Evolutionary conservation across 2,888 invertebrate genomes (phyloP), one percentile per base, ranked within the genome.

Genomic region (Barypeithes pellucidus): DNA sequence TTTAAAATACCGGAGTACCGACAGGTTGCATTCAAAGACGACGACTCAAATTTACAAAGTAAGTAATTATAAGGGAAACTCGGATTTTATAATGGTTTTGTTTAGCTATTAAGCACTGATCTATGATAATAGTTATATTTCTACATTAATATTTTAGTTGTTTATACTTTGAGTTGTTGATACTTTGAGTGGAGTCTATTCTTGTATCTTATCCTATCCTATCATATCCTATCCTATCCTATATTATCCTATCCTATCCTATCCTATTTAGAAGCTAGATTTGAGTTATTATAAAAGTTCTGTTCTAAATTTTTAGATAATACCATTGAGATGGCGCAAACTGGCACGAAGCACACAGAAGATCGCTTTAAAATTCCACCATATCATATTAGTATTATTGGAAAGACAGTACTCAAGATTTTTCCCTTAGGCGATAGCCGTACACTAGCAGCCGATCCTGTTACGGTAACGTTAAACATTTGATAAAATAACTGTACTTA

Each of bases 1-100:
- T 65, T 52, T 39, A 2, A 16, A 3, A 36, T 65, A 24, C n/a
- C n/a, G 8, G 20, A 50, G 12, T 65, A 18, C 39, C 52, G 52
- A n/a, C 0, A 52, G 33, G 33, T 33, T 16, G 11, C 33, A 57
- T 7, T 52, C 29, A 22, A 22, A 12, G 14, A 24, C 29, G 14
- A n/a, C 0, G n/a, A n/a, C 7, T 1, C 1, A 7, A 16, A 16
- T 5, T 2, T n/a, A 43, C 3, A 43, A 7, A 7, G 43, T 43
- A 43, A 43, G 43, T 8, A 5, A 39, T n/a, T 50, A 12, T 20
- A 3, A 50, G n/a, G n/a, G n/a, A n/a, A n/a, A n/a, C n/a, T n/a
- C n/a, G n/a, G n/a, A n/a, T n/a, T n/a, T n/a, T n/a, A n/a, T n/a
- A n/a, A n/a, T n/a, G n/a, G n/a, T n/a, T n/a, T n/a, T n/a, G n/a